Evolutionary conservation across 1,140 invertebrate genomes (phyloP), one percentile per base, ranked within the genome.

Genomic region (Aphidius ervi): DNA sequence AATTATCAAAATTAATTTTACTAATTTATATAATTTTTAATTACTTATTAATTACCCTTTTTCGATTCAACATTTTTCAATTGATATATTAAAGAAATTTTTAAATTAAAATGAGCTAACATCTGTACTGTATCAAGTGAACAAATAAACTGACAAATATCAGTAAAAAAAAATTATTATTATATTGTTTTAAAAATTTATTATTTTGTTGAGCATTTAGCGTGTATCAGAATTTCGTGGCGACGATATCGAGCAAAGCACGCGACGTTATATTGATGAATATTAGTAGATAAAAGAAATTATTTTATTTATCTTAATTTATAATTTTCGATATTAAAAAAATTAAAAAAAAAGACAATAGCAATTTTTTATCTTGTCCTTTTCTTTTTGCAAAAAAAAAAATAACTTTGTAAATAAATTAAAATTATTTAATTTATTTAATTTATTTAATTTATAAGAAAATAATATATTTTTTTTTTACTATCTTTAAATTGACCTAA

Each of bases 11-110:
- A 42, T 53, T 53, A 46, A 61, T 16, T 31, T 48, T 42, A 59
- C 59, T 53, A 59, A 54, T 31, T 31, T 1, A 31, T 31, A 1
- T 31, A 31, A 31, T 42, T 39, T 0, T 43, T 47, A 58, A 42
- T 45, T 23, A 46, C 5, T 31, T 20, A 16, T 37, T 7, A 31
- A 48, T 41, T 73, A 77, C 76, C 70, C 72, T 72, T 67, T 67
- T 71, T 50, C 66, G 41, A 7, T 65, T 66, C 65, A 76, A 64
- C 75, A 76, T 76, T 47, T 58, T 70, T 6, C 4, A 8, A 5
- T 16, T 23, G 9, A 41, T 9, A 50, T 37, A 41, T 61, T 31
- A n/a, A 47, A 45, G 5, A 16, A 23, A 54, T 40, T 45, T 16
- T 31, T 3, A 31, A 31, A 31, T 31, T 31, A 31, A 31, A 31